Base-by-base conservation (phyloP, 2,888 invertebrate species). In the Colletes collaris region DNA sequence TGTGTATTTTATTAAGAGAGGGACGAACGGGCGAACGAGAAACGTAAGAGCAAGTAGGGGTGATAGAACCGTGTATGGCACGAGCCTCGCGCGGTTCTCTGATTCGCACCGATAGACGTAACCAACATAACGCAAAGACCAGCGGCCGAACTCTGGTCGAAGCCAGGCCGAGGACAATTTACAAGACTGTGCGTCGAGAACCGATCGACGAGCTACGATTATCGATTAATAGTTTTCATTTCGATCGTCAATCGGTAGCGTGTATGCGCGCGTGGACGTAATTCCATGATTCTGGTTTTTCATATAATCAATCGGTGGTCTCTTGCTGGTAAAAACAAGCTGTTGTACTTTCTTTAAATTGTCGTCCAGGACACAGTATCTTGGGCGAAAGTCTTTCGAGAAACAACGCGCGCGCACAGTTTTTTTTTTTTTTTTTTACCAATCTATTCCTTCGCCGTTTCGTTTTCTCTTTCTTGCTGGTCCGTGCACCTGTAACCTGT, bases 41-140 rank as follows among this genome's bases (percentile, higher is more conserved):
- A 27, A 19, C 27, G 40, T 19, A 27, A 60, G 13, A 40, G 13
- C 8, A 16, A 53, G 11, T 37, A 58, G 49, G 50, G 50, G 5
- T 46, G 55, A 66, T 27, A 27, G 59, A 59, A 50, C 40, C 60
- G 16, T 60, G 59, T 58, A 40, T 55, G 59, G 37, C 35, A 52
- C 58, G 68, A 55, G 58, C 62, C 35, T n/a, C 46, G 27, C 66
- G 27, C 66, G 66, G 13, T 71, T 67, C 19, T 13, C 52, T n/a
- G 66, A 67, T 56, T 56, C n/a, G 44, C 35, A 56, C 56, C 35
- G 66, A 49, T 58, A 67, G 56, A 56, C 58, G 40, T n/a, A 13
- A 35, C 49, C 46, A 49, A 27, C 56, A n/a, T 56, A 56, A 62
- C 62, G 62, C 35, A 56, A 56, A 56, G 55, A 62, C 46, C 62